Base-by-base conservation (phyloP, 2,888 invertebrate species). In the Metopia argyrocephala region DNA sequence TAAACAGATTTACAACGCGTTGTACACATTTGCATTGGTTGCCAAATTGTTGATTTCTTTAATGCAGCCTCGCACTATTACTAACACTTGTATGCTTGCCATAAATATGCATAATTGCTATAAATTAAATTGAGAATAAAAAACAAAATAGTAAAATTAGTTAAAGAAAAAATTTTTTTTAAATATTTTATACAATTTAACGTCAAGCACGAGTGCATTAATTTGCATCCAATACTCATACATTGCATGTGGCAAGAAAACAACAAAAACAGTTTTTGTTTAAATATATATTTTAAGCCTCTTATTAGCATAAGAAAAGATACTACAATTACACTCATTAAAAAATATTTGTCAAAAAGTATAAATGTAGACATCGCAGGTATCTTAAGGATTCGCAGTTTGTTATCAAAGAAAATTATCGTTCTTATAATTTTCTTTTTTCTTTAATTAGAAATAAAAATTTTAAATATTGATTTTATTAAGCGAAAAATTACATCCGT, bases 151-250 rank as follows among this genome's bases (percentile, higher is more conserved):
- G 2, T 12, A 31, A 31, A 31, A 31, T 38, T 12, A 38, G 12
- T 12, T 12, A 61, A 23, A 31, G 6, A 69, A 68, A 68, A 48
- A 69, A 64, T 21, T 71, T 76, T 66, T 76, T 38, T 76, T 38
- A 68, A 68, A 71, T 31, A 71, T 68, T 80, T 76, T 80, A 62
- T 54, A 62, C 56, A 73, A 76, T 66, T 81, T 75, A 70, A 66
- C 81, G 78, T 81, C 81, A 81, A 81, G 81, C 81, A 75, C 61
- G 81, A 81, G 65, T 78, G 81, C 74, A 75, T 75, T 66, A 74
- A 81, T 81, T 81, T 81, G 78, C 81, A 81, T 81, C 81, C 50
- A 75, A 78, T 81, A 74, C 15, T 38, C 38, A 38, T 38, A 38
- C 38, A 38, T 65, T 18, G 18, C 64, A 70, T 69, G 68, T 38